Base-by-base conservation (phyloP, 2,888 invertebrate genomes). In the Aspidiotus rigidus region DNA sequence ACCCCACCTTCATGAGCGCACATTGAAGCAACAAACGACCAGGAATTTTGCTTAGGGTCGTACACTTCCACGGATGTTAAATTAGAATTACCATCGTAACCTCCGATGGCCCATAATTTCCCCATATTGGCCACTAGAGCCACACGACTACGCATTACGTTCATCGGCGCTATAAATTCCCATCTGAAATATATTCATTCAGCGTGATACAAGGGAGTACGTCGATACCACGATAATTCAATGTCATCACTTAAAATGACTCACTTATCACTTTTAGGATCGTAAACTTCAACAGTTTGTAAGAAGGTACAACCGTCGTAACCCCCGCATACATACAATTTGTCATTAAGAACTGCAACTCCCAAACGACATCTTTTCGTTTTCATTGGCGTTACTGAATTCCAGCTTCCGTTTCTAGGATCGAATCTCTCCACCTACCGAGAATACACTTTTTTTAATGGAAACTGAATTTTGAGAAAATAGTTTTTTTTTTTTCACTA, bases 1-100 rank as follows among this genome's bases (percentile, higher is more conserved):
- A 93, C 92, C 1, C 92, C 92, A 1, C 92, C 93, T 77, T 92
- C 92, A 77, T 93, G 93, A 2, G 88, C 89, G 74, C 86, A 85
- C 90, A 92, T 91, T 0, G 87, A 81, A 2, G 87, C 83, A 15
- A 85, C 86, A 76, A 86, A 87, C 5, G 82, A 83, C 91, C 90
- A 91, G 39, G 80, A 80, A 76, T 90, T 84, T 7, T 80, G 81
- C 73, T 82, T 80, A 3, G 90, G 89, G 77, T 90, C 87, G 75
- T 90, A 93, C 10, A 89, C 85, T 78, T 93, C 93, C n/a, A 92
- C 89, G 0, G 89, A 86, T 9, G 87, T 85, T 13, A 93, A 80
- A 79, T 92, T 92, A 0, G 86, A 84, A 72, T 87, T 84, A 1
- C 93, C 92, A 76, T 87, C 87, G 74, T 87, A 87, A 70, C 90